Evolutionary conservation across 2,888 invertebrate species (phyloP).

Genomic region (Platerodrilus igneus): DNA sequence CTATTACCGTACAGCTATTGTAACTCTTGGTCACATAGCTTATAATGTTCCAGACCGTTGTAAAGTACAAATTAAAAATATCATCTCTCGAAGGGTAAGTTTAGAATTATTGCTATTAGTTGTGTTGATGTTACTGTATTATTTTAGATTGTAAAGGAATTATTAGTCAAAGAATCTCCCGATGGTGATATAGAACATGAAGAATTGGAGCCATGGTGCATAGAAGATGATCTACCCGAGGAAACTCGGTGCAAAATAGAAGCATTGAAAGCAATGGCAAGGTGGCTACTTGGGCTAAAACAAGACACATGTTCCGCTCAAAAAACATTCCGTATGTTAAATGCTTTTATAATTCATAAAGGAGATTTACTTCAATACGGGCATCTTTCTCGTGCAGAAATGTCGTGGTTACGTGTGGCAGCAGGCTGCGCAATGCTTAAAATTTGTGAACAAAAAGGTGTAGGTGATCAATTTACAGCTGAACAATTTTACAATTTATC

Average conservation of each 20-base stretch:
- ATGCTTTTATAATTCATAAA: constrained; percentile 89
- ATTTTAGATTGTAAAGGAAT: constrained; percentile 83
- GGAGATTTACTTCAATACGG: constrained; percentile 63
- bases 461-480: constrained; percentile 89
- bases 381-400: constrained; percentile 76
- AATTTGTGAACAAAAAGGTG: constrained; percentile 94
- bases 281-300: constrained; percentile 90
- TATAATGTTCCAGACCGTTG: constrained; percentile 87
- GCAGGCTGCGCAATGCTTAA: constrained; percentile 96
- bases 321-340: constrained; percentile 91
- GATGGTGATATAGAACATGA: constrained; percentile 46
- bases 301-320: constrained; percentile 82
- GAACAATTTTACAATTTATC: constrained; percentile 94
- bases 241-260: constrained; percentile 91
- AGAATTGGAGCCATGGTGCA: constrained; percentile 69
- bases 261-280: constrained; percentile 92
- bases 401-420: constrained; percentile 86
- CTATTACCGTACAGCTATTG: constrained; percentile 89
- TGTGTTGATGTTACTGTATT: constrained; percentile 1
- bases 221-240: constrained; percentile 80
- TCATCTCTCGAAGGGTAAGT: constrained; percentile 81
- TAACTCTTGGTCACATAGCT: constrained; percentile 91
- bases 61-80: constrained; percentile 85
- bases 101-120: background rate
- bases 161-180: constrained; percentile 76